Percentiles rank a stretch among this genome's conserved stretches.
phyloP scores from a whole-genome alignment of 2,797 vertebrate genomes.

The Schizopygopsis malacanthus region DNA sequence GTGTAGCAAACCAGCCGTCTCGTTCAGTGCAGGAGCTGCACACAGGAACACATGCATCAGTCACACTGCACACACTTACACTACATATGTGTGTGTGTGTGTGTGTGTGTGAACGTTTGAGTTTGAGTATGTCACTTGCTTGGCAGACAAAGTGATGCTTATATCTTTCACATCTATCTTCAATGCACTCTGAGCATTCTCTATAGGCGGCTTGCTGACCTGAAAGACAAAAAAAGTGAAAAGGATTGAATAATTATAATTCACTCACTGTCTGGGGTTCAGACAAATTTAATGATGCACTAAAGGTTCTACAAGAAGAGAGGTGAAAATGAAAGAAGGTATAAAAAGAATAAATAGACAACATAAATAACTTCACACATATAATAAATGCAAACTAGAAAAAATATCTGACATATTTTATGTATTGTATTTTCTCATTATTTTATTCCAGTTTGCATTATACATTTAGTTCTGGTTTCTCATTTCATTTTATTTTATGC shows the following conservation, averaged over 20 bases:
- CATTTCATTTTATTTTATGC: background rate
- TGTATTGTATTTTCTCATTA: background rate
- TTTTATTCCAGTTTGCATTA: background rate
- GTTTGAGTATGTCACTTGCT: constrained; percentile 73
- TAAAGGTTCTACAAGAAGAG: background rate
- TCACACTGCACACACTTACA: background rate
- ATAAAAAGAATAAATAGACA: background rate
- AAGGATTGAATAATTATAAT: background rate
- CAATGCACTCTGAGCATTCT: constrained; percentile 85
- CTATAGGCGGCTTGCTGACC: constrained; percentile 88
- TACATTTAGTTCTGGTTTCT: background rate
- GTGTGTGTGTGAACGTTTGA: background rate
- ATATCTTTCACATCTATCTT: constrained; percentile 87
- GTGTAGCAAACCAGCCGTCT: constrained; percentile 93
- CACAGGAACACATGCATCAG: constrained; percentile 30
- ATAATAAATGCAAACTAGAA: background rate
- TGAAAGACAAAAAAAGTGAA: constrained; percentile 62
- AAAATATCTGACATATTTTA: background rate
- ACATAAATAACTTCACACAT: background rate
- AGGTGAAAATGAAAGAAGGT: background rate
- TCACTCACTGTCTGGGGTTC: background rate
- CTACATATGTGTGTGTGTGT: background rate
- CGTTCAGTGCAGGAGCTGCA: constrained; percentile 90
- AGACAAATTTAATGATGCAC: background rate
- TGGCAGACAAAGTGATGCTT: constrained; percentile 88